Evolutionary conservation across 2,888 invertebrate species (phyloP), one percentile per base, ranked within the genome.

Genomic region (Peribatodes rhomboidaria): DNA sequence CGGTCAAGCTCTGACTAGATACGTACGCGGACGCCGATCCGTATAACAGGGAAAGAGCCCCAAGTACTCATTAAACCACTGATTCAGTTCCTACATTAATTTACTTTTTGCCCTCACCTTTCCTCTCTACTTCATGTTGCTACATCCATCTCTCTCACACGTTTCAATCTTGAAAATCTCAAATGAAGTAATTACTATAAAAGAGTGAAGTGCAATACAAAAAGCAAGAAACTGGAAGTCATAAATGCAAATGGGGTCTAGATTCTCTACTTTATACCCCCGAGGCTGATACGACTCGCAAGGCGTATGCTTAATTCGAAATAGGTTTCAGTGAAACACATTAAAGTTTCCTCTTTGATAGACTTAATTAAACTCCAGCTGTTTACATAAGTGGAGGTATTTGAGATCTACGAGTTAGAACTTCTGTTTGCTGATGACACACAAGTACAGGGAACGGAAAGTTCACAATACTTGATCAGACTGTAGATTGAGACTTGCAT

Each of bases 211-310:
- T 70, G 67, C 37, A 56, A 71, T 65, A 63, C 60, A 58, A 68
- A 65, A 58, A 41, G 9, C 22, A 63, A 58, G 44, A 52, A 18
- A 44, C 6, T 13, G 13, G 2, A 11, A 58, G 63, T 53, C 61
- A 64, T 76, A 67, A 77, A 79, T 69, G 68, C 69, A 70, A 74
- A 75, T 74, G 69, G 56, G 75, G 69, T 65, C 68, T 67, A 65
- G 68, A 68, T 63, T 50, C 63, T 66, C 54, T 61, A 68, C 71
- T 71, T 72, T 70, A 39, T 69, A 55, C 63, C 69, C 68, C 53
- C 61, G 41, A 65, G 68, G 55, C 68, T 68, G 67, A 70, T 72
- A 67, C 65, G 67, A 57, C 44, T 55, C 31, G 42, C 54, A 33
- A 58, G 46, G 39, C 49, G 49, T 49, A 46, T 53, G 47, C 49